Evolutionary conservation across 2,888 invertebrate species (phyloP).

Genomic region (Ptychoptera contaminata): DNA sequence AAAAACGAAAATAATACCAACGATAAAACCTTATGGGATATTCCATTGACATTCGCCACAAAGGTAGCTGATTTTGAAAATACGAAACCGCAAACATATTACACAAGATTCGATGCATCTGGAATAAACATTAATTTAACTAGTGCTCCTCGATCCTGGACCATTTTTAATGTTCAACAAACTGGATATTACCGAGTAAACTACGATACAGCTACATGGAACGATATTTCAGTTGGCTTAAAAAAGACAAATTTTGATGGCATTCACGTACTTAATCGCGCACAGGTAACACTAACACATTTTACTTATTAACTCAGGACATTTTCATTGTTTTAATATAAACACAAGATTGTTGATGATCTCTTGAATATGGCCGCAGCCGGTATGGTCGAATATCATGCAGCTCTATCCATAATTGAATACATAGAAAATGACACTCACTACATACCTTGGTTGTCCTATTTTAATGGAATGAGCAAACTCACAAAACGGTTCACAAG

Average conservation of each 20-base stretch:
- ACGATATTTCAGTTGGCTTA: constrained; percentile 32
- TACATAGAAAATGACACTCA: constrained; percentile 53
- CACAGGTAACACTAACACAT: too few species aligned
- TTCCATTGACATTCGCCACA: constrained; percentile 29
- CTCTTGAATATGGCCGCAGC: constrained; percentile 56
- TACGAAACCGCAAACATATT: not conserved
- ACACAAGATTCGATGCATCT: constrained; percentile 15
- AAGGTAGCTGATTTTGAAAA: not conserved
- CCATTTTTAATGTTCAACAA: constrained; percentile 43
- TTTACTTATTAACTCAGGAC: constrained; percentile 20
- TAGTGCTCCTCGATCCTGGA: constrained; percentile 33
- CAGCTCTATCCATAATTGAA: constrained; percentile 46
- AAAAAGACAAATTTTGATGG: constrained; percentile 27
- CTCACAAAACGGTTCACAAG: constrained; percentile 18
- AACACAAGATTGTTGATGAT: constrained; percentile 50
- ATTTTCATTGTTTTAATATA: not conserved
- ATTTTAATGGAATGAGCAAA: constrained; percentile 32
- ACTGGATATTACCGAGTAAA: constrained; percentile 51
- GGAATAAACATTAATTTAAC: constrained; percentile 20
- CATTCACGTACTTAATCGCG: constrained; percentile 52
- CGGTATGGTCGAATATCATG: constrained; percentile 39
- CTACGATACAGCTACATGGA: constrained; percentile 44
- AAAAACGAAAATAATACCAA: constrained; percentile 16
- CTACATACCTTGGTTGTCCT: constrained; percentile 67
- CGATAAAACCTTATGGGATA: constrained; percentile 21